Base-by-base conservation (phyloP, 1,140 invertebrate species). In the Sycobia sp. region DNA sequence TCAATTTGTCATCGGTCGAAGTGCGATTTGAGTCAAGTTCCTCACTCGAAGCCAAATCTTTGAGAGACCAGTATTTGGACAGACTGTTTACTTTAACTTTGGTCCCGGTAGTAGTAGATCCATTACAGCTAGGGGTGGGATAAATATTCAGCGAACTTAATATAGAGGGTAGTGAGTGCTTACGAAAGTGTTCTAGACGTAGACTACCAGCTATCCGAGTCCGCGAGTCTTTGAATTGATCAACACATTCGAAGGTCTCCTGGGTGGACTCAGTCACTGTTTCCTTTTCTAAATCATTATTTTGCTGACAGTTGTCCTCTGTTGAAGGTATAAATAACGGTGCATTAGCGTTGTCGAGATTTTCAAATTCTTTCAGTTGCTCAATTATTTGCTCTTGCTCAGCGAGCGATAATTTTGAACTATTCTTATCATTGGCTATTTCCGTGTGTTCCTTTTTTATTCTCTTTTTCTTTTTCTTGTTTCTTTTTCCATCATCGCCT, bases 301-400 rank as follows among this genome's bases (percentile, higher is more conserved):
- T n/a, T 55, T n/a, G n/a, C n/a, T n/a, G n/a, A n/a, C n/a, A n/a
- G 39, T n/a, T 62, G 10, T 34, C 43, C 25, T 44, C 39, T 14
- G 11, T 36, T 7, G 61, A 51, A 1, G 78, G 77, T 29, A 79
- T 74, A 25, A 74, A 79, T 0, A 80, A 57, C 2, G 76, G 74
- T 1, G 76, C 76, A n/a, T 73, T 59, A 0, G 54, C 47, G 22
- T 79, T 76, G 51, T 81, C 85, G 41, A 85, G 79, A 67, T 83
- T 84, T 0, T 82, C 83, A 73, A 86, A 86, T 58, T 86, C 84
- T 54, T 86, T 81, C 4, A 87, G 70, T 57, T 87, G 84, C 58
- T 86, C 80, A 3, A 86, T 76, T 25, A 87, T 84, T 32, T 83
- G 81, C 67, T 82, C 80, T 5, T 84, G 85, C 72, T 87, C 84